These are phyloP conservation scores for Timema podura DNA, from an alignment of 2,888 invertebrate genomes.

Conservation along the genomic window DNA sequence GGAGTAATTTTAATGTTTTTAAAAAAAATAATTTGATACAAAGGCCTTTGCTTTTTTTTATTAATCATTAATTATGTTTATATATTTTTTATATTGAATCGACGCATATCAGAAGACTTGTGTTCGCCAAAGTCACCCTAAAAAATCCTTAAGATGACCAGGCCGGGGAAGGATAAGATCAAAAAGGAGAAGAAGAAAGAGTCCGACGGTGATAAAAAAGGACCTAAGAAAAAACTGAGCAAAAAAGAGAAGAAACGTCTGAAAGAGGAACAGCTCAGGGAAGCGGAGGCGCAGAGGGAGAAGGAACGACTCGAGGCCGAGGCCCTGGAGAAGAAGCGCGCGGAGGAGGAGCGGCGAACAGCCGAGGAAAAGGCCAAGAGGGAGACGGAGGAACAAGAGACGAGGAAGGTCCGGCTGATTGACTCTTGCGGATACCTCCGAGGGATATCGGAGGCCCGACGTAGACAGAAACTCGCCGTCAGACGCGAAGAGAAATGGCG, in stretches of 20 bases:
- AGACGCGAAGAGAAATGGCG: constrained; percentile 4
- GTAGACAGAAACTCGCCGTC: neutral
- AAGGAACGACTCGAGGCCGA: neutral
- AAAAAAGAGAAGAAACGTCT: constrained; percentile 34
- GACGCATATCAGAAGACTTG: no score
- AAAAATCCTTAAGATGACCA: neutral
- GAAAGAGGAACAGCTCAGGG: constrained; percentile 16
- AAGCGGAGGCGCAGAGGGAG: constrained; percentile 9
- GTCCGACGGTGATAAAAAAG: constrained; percentile 11
- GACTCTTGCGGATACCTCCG: no score
- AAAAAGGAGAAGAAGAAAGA: constrained; percentile 33
- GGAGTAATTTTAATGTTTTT: no score
- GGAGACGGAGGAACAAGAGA: neutral
- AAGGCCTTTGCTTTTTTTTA: no score
- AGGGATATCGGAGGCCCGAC: no score
- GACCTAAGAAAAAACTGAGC: neutral
- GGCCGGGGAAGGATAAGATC: neutral
- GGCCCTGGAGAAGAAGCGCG: neutral
- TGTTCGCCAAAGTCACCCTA: no score
- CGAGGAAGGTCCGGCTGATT: neutral
- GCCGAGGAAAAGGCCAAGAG: constrained; percentile 19
- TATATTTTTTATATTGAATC: no score
- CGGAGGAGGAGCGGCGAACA: neutral
- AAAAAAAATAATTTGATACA: no score
- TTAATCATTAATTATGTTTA: no score